Evolutionary conservation across 2,113 vertebrate species (phyloP).

Genomic region (Peucedramus taeniatus): DNA sequence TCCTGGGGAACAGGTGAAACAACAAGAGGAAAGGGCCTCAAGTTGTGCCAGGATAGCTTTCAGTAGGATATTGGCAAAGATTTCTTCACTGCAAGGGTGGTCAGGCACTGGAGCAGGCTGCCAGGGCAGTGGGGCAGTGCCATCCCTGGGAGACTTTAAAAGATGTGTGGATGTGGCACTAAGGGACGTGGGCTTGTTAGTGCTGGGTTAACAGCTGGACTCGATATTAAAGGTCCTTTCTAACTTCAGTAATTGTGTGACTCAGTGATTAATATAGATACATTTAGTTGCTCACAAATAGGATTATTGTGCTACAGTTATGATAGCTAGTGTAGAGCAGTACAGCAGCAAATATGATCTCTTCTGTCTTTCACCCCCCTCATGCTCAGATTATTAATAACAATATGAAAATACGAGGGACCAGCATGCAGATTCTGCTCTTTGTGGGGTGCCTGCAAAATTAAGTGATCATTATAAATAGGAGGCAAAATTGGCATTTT

Average conservation of each 20-base stretch:
- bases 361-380: neutral
- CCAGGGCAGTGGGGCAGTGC: neutral
- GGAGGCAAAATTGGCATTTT: constrained; percentile 56
- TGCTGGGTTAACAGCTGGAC: neutral
- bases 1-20: neutral
- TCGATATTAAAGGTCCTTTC: neutral
- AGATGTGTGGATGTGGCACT: neutral
- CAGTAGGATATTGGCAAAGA: neutral
- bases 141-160: neutral
- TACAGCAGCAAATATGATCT: neutral
- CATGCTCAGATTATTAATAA: constrained; percentile 57
- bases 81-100: neutral
- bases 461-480: constrained; percentile 66
- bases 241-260: neutral
- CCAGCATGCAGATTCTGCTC: constrained; percentile 46
- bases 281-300: constrained; percentile 5
- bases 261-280: neutral
- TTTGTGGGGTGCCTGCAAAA: constrained; percentile 53
- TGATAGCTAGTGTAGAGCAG: neutral
- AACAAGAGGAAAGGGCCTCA: neutral
- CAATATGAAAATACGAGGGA: constrained; percentile 46
- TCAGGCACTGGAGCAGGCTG: neutral
- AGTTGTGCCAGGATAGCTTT: neutral
- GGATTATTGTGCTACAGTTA: neutral
- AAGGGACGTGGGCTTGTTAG: neutral